Evolutionary conservation across 2,113 vertebrate species (phyloP), one percentile per base, ranked within the genome.

Genomic region (Sterna hirundo): DNA sequence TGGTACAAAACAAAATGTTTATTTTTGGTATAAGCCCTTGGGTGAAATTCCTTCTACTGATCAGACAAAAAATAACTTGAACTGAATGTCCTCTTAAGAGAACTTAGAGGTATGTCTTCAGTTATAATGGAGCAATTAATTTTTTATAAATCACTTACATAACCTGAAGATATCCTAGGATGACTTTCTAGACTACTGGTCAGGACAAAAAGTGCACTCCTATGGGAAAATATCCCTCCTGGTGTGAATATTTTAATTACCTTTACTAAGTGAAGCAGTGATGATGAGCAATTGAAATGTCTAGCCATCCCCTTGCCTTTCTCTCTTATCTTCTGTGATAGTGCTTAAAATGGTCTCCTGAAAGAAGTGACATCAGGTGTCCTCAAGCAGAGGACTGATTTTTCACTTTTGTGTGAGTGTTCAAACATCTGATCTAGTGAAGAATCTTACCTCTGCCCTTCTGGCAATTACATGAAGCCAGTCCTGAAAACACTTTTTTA

Each of bases 91-190:
- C 38, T 89, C 46, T 62, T 44, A 86, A 30, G 38, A 84, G 32
- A 91, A 38, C 2, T 52, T 71, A 40, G 9, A 86, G 7, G 20
- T 40, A 19, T 65, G 44, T 57, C 18, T 83, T 96, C 40, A 69
- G 34, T 38, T 71, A 40, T 66, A 81, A 62, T 78, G 14, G 25
- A 68, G 15, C 18, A 82, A 86, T 85, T 71, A 87, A 27, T 91
- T 68, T 87, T 94, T 95, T 76, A 91, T 87, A 79, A 72, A 87
- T 87, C 83, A 76, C 64, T 89, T 94, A 60, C 10, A 34, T 61
- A 89, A 89, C 17, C 19, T 75, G 60, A 92, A 94, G 25, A 51
- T 86, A 69, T 83, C 26, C 32, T 61, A 52, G 34, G 34, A 87
- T 87, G 26, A 76, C 42, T 80, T 86, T 86, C 38, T 86, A 75